Percentiles rank a stretch among this genome's conserved stretches.
These are phyloP conservation scores for Cranoglanis bouderius DNA, from an alignment of 2,113 vertebrate genomes.

Conservation along the genomic window DNA sequence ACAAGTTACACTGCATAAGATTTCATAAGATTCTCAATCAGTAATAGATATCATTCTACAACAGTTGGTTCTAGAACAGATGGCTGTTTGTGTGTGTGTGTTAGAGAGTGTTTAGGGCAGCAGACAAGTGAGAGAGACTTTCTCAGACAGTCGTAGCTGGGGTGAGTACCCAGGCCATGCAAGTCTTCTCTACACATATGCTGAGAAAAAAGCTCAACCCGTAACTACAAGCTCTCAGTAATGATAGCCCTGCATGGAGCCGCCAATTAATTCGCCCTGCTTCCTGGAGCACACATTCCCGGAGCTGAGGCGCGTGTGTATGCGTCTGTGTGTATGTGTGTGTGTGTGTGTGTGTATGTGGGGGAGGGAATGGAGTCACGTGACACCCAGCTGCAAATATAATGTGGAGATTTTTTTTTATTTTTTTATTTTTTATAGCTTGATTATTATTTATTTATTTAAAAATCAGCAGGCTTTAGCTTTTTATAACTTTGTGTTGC, in stretches of 20 bases:
- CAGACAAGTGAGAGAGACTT: constrained; percentile 54
- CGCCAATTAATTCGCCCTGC: constrained; percentile 78
- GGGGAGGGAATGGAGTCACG: constrained; percentile 61
- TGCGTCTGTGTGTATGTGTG: constrained; percentile 39
- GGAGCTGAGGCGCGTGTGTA: constrained; percentile 64
- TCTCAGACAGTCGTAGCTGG: constrained; percentile 59
- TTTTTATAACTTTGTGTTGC: constrained; percentile 56
- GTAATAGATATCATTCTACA: background rate
- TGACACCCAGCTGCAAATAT: constrained; percentile 64
- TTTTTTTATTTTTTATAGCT: constrained; percentile 27
- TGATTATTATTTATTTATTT: constrained; percentile 62
- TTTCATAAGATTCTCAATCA: background rate
- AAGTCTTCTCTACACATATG: constrained; percentile 66
- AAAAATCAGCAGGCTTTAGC: constrained; percentile 50
- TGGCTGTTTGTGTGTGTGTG: background rate
- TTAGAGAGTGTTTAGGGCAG: background rate
- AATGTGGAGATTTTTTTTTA: constrained; percentile 57
- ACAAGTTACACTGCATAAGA: background rate
- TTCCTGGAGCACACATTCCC: constrained; percentile 65
- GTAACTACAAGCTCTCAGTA: constrained; percentile 72
- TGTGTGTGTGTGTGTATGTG: constrained; percentile 34
- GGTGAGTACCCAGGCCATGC: constrained; percentile 50
- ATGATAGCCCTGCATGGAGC: constrained; percentile 70
- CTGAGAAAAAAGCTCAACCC: constrained; percentile 71
- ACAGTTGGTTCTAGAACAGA: constrained; percentile 19